Percentiles rank a stretch among this genome's conserved stretches.
Conservation (phyloP, 1,140 invertebrate species). For the Diploscapter pachys region DNA sequence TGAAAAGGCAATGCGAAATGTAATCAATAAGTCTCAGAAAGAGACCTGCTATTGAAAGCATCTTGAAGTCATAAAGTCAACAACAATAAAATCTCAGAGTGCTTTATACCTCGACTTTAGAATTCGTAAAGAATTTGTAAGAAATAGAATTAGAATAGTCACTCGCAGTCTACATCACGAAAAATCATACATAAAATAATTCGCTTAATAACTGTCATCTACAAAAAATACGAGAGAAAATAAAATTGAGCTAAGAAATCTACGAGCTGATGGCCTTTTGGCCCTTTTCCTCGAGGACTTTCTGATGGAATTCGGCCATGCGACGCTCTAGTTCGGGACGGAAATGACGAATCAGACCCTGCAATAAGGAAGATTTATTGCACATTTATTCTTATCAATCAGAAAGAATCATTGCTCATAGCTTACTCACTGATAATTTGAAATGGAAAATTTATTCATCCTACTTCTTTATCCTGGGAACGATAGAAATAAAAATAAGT, state of each 20-base stretch:
- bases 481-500: background rate
- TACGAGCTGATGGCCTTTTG: background rate
- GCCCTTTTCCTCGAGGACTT: constrained; percentile 35
- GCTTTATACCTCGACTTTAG: no score
- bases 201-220: no score
- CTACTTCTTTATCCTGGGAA: background rate
- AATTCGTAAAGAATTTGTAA: no score
- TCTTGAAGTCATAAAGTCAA: background rate
- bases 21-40: background rate
- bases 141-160: no score
- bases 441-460: background rate
- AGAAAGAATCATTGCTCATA: no score
- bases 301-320: constrained; percentile 60
- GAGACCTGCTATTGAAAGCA: background rate
- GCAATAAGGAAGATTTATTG: constrained; percentile 26
- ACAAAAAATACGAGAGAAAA: no score
- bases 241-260: no score
- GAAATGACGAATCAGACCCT: constrained; percentile 92
- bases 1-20: background rate
- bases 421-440: background rate
- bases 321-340: constrained; percentile 81
- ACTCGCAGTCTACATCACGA: no score
- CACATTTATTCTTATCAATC: background rate
- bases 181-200: no score
- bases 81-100: background rate